Evolutionary conservation across 35 echinoderm and acorn worm species (phyloP).

Genomic region (Apostichopus californicus): DNA sequence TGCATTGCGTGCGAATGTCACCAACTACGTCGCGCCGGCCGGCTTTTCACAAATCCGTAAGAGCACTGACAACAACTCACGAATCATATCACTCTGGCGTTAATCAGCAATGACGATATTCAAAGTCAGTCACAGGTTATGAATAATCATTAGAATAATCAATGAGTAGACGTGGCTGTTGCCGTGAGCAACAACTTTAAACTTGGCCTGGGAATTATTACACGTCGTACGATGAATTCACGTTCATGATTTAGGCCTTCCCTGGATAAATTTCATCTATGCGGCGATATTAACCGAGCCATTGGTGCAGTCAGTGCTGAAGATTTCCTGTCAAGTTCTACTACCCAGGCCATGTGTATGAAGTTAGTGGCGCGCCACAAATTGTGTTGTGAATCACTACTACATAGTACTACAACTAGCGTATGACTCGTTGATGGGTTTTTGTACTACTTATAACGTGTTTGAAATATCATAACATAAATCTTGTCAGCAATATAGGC

Average conservation of each 20-base stretch:
- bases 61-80: conserved; percentile 60
- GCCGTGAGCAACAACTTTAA: conserved; percentile 57
- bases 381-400: too few species aligned
- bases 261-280: conserved; percentile 31
- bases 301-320: background rate
- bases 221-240: conserved; percentile 51
- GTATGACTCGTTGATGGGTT: too few species aligned
- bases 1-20: conserved; percentile 54
- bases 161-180: conserved; percentile 60
- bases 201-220: conserved; percentile 62
- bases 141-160: conserved; percentile 58
- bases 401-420: too few species aligned
- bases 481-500: too few species aligned
- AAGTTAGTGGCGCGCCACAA: too few species aligned
- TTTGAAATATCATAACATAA: too few species aligned
- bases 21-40: conserved; percentile 47
- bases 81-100: conserved; percentile 53
- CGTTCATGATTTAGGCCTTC: conserved; percentile 27
- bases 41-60: conserved; percentile 59
- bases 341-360: too few species aligned
- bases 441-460: too few species aligned
- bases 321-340: background rate
- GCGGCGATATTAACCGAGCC: background rate
- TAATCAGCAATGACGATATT: conserved; percentile 65
- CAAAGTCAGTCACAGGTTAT: conserved; percentile 54